Evolutionary conservation across 37 sponge, comb jelly and placozoan genomes (phyloP), one percentile per base, ranked within the genome.

Genomic region (Hormiphora californensis): DNA sequence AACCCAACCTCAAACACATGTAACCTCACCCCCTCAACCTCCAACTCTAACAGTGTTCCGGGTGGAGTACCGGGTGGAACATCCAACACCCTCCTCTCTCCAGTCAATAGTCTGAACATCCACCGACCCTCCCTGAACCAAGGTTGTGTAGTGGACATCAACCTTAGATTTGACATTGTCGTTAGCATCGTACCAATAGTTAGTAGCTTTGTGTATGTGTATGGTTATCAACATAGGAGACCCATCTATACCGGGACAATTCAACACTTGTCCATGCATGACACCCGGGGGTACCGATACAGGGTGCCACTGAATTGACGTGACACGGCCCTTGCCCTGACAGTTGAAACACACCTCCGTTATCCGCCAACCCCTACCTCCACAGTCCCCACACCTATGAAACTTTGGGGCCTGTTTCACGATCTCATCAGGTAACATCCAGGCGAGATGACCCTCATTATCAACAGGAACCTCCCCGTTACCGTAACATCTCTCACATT

Each of bases 211-310:
- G 1, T 39, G 35, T 22, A 73, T 73, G 44, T 73, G 81, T 39
- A 73, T 73, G 9, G 36, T 73, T 43, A 73, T 41, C 1, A 73
- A 33, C 81, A 73, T 73, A n/a, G 81, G 81, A 3, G 46, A 43
- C 9, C 81, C 81, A 36, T 73, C 81, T 4, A 73, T 73, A 22
- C 81, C 81, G 0, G 81, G 81, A 73, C 81, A 73, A 30, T 73
- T 73, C 25, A 73, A 46, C 25, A 73, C 81, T 41, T 73, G 81
- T 1, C 81, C 81, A n/a, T 73, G 81, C 43, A 43, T 73, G 22
- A 73, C 81, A 2, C 81, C 81, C 0, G 81, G 46, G 19, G 81
- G 81, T 19, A 73, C 81, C 21, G 81, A 73, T 22, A 73, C 81
- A 40, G 81, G 81, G 25, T 73, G 81, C 81, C 81, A 73, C 81